phyloP scores from a whole-genome alignment of 2,888 invertebrate species.

The Schizaphis graminum region DNA sequence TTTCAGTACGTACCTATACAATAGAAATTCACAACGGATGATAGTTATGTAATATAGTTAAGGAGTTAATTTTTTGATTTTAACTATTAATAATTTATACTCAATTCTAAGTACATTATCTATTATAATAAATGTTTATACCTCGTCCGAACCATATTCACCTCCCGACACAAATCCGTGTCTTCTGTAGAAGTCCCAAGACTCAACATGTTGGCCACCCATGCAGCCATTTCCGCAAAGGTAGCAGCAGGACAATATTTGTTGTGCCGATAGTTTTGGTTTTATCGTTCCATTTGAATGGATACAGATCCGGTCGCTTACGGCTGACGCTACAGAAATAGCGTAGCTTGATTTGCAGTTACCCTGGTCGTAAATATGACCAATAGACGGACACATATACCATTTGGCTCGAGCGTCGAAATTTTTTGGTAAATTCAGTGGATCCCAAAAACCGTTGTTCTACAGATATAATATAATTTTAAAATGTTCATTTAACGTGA shows the following conservation, averaged over 20 bases:
- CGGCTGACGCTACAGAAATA: constrained; percentile 52
- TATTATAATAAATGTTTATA: not conserved
- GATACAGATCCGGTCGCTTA: constrained; percentile 64
- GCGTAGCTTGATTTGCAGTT: constrained; percentile 87
- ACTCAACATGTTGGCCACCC: constrained; percentile 56
- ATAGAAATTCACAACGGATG: too few relatives aligned
- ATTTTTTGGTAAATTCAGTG: constrained; percentile 76
- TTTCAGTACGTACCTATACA: not conserved
- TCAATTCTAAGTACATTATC: not conserved
- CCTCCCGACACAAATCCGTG: constrained; percentile 66
- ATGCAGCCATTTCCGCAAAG: constrained; percentile 49
- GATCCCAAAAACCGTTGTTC: constrained; percentile 69
- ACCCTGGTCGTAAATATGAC: constrained; percentile 86
- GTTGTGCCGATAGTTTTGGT: constrained; percentile 59
- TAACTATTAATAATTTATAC: too few relatives aligned
- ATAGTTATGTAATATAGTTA: too few relatives aligned
- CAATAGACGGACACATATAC: constrained; percentile 87
- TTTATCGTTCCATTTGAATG: constrained; percentile 30
- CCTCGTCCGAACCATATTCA: constrained; percentile 63
- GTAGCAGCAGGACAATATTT: constrained; percentile 63
- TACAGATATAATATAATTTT: not conserved
- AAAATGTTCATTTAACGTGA: not conserved
- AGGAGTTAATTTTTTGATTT: too few relatives aligned
- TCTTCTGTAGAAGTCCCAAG: constrained; percentile 59
- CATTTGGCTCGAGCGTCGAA: constrained; percentile 87